Base-by-base conservation (phyloP, 2,888 invertebrate species). In the Troglohyphantes excavatus region DNA sequence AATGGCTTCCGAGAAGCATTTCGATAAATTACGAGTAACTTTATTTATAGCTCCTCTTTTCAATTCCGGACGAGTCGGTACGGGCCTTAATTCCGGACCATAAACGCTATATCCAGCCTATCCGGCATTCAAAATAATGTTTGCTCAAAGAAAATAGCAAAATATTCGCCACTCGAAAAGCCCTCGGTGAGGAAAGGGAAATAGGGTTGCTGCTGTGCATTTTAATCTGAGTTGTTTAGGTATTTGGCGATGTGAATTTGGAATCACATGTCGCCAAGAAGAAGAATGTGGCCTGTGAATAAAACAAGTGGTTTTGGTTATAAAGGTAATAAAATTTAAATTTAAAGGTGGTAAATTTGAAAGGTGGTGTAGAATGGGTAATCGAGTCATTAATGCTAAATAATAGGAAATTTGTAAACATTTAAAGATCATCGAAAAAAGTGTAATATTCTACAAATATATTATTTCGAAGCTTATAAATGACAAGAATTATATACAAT, bases 101-200 rank as follows among this genome's bases (percentile, higher is more conserved):
- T 89, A 89, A 89, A 89, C 88, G 82, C 75, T 29, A 63, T 83
- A 89, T 76, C 46, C 82, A 82, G 76, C 23, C 76, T 70, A 89
- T 76, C 82, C 68, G 68, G 70, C 88, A 82, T 89, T 89, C 82
- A 76, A 81, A 89, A 61, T 89, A 82, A 89, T 89, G 88, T 89
- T 89, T 89, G 76, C 76, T 82, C 29, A 26, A 68, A 76, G 61
- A 70, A 82, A 89, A 89, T 70, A 61, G 59, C 70, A 61, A 68
- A 78, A 33, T 67, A 53, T 73, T 29, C 79, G 23, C 33, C 75
- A 26, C 21, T 67, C 82, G 29, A 86, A 76, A 43, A 59, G 82
- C 59, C 61, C 81, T 76, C 27, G 61, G 21, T 27, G 65, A 29
- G 67, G 75, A 85, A 33, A 21, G 29, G 23, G 19, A 73, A 27